Base-by-base conservation (phyloP, 2,113 vertebrate species). In the Spermophilus dauricus region DNA sequence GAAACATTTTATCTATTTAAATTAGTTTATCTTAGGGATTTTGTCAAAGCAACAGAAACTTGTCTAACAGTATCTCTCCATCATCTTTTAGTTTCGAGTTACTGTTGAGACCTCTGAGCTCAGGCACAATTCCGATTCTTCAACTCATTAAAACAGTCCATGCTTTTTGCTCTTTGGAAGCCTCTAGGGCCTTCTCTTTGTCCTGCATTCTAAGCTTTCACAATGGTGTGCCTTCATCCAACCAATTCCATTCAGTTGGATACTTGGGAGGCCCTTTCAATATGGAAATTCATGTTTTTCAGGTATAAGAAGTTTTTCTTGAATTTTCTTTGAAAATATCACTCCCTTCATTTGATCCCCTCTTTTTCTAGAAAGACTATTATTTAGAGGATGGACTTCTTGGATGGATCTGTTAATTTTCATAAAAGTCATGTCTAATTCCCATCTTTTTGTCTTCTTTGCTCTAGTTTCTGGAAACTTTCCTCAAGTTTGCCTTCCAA, bases 211-310 rank as follows among this genome's bases (percentile, higher is more conserved):
- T 89, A 70, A 94, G 82, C 53, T 90, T 78, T 65, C 76, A 73
- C 37, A 63, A 51, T 73, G 77, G 26, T 75, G 14, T 80, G 88
- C 39, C 78, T 84, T 91, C 32, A 30, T 77, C 34, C 58, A 78
- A 61, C 53, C 37, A 67, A 90, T 94, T 86, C 45, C 51, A 37
- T 61, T 65, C 69, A 51, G 26, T 73, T 78, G 37, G 63, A 61
- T 30, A 88, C 70, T 70, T 83, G 78, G 58, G 51, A 82, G 48
- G 20, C 32, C 51, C 56, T 81, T 93, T 77, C 58, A 30, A 82
- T 82, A 61, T 95, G 67, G 58, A 93, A 90, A 88, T 96, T 80
- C 67, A 34, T 76, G 80, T 84, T 91, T 84, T 82, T 91, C 26
- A 75, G 48, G 75, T 91, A 37, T 81, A 93, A 78, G 53, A 92